These are phyloP conservation scores for Conus ventricosus DNA, from an alignment of 1,140 invertebrate genomes.

Conservation along the genomic window DNA sequence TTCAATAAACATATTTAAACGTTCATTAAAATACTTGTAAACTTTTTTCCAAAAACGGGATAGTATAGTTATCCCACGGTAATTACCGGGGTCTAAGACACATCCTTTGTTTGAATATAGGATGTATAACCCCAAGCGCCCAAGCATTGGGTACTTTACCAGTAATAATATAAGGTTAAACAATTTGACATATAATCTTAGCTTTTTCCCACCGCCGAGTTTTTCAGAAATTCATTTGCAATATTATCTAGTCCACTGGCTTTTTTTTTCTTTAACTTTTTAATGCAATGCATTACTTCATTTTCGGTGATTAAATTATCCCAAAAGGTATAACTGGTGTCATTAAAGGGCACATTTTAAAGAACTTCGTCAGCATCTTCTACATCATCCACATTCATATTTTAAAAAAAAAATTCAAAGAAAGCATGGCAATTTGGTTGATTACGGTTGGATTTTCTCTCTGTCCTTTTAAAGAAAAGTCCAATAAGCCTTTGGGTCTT, in stretches of 20 bases:
- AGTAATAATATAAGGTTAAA: neutral
- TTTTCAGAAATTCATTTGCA: constrained; percentile 12
- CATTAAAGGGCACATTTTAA: neutral
- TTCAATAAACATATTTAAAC: too few relatives aligned
- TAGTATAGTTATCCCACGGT: constrained; percentile 8
- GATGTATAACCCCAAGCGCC: neutral
- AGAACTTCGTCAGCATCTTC: neutral
- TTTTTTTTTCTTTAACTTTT: neutral
- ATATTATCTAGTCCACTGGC: neutral
- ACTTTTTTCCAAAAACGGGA: too few relatives aligned
- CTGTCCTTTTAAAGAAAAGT: neutral
- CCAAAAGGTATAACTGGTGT: neutral
- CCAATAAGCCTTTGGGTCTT: neutral
- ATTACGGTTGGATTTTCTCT: neutral
- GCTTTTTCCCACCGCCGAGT: neutral
- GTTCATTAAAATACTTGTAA: too few relatives aligned
- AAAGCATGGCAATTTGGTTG: neutral
- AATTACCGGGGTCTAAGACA: neutral
- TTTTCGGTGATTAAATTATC: neutral
- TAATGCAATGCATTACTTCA: neutral
- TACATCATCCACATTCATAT: neutral
- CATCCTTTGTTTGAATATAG: constrained; percentile 9
- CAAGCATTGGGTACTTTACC: neutral
- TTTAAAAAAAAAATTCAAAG: neutral
- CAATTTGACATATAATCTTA: neutral